These are phyloP conservation scores for Clarias platycephalus DNA, from an alignment of 2,797 vertebrate genomes.

Conservation along the genomic window DNA sequence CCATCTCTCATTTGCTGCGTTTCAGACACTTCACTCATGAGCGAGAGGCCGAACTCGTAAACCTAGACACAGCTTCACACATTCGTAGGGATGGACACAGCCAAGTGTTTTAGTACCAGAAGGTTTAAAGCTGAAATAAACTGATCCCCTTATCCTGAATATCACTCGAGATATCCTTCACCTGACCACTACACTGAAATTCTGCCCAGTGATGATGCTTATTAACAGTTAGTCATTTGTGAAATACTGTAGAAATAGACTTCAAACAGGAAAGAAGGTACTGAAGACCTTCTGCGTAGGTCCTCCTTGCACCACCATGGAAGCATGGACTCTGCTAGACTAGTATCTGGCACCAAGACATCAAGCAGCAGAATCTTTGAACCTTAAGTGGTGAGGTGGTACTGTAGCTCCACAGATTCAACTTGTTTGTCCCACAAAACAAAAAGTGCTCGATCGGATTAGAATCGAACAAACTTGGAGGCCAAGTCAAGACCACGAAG, in stretches of 20 bases:
- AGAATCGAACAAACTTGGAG: too few species aligned
- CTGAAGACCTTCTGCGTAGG: not conserved
- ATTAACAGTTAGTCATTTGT: not conserved
- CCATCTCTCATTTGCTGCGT: conserved; percentile 9
- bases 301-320: too few species aligned
- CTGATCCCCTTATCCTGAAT: too few species aligned
- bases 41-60: conserved; percentile 11
- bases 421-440: too few species aligned
- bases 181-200: not conserved
- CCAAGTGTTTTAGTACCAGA: not conserved
- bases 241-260: not conserved
- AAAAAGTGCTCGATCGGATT: too few species aligned
- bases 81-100: not conserved
- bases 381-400: too few species aligned
- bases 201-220: not conserved
- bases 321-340: too few species aligned
- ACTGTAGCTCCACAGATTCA: too few species aligned
- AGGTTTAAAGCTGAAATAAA: not conserved
- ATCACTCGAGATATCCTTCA: not conserved
- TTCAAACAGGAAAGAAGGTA: not conserved
- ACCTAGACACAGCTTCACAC: not conserved
- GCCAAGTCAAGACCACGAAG: too few species aligned
- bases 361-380: too few species aligned
- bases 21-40: conserved; percentile 22
- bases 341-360: too few species aligned